Evolutionary conservation across 2,888 invertebrate species (phyloP).

Genomic region (Ischnus inquisitorius): DNA sequence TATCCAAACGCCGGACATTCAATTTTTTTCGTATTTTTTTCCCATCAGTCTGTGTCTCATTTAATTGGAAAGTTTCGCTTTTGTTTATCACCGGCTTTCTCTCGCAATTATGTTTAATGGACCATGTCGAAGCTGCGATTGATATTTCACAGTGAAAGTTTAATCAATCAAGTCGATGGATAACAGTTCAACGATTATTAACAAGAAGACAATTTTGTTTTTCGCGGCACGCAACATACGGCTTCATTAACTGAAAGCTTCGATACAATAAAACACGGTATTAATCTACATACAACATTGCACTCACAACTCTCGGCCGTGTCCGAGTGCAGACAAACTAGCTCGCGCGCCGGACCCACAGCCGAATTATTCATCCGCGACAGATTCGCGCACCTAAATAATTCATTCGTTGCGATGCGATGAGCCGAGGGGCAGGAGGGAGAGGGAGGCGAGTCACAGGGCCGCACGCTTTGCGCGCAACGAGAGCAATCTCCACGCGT

Average conservation of each 20-base stretch:
- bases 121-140: neutral
- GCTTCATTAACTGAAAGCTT: constrained; percentile 9
- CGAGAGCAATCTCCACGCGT: constrained; percentile 48
- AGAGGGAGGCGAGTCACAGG: neutral
- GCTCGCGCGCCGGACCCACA: constrained; percentile 34
- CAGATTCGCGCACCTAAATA: constrained; percentile 57
- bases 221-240: constrained; percentile 1
- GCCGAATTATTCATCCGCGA: constrained; percentile 58
- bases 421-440: neutral
- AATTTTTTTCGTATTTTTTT: too few species aligned
- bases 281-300: constrained; percentile 41
- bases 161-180: constrained; percentile 6
- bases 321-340: constrained; percentile 39
- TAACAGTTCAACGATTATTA: constrained; percentile 1
- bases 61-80: too few species aligned
- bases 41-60: too few species aligned
- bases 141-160: neutral
- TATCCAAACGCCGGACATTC: too few species aligned
- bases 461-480: constrained; percentile 29
- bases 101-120: neutral
- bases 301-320: constrained; percentile 50
- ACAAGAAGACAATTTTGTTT: constrained; percentile 12
- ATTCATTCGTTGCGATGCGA: constrained; percentile 44
- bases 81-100: too few species aligned
- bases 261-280: constrained; percentile 37